Conservation (phyloP, 2,888 invertebrate genomes). For the Drosophila colorata region DNA sequence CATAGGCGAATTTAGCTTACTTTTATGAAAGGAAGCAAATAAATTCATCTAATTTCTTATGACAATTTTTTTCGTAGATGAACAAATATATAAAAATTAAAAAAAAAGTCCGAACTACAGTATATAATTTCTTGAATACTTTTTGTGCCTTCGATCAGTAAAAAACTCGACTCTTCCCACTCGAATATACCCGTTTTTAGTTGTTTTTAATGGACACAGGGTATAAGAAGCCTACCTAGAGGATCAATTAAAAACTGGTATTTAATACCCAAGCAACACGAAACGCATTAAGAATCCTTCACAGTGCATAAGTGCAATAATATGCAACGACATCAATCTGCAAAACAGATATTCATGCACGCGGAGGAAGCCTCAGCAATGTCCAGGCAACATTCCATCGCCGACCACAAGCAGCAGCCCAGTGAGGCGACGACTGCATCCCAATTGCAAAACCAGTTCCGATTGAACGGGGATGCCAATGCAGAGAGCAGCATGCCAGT, state of each 20-base stretch:
- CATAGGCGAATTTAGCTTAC: too few relatives aligned
- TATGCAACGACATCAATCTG: slow-evolving; percentile 53
- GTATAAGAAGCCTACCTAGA: slow-evolving; percentile 17
- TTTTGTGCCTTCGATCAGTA: neutral
- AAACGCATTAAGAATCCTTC: slow-evolving; percentile 62
- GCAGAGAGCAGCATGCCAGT: slow-evolving; percentile 20
- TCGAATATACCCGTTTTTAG: slow-evolving; percentile 1
- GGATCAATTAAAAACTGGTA: slow-evolving; percentile 63
- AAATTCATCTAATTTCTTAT: too few relatives aligned
- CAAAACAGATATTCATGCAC: slow-evolving; percentile 26
- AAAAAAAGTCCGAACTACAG: too few relatives aligned
- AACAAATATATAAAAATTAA: too few relatives aligned
- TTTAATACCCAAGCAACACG: slow-evolving; percentile 50
- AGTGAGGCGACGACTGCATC: slow-evolving; percentile 35
- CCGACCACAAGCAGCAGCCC: slow-evolving; percentile 46
- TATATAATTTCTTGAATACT: neutral
- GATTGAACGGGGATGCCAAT: slow-evolving; percentile 35
- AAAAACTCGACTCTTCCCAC: too few relatives aligned
- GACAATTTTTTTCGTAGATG: too few relatives aligned
- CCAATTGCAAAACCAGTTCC: slow-evolving; percentile 59
- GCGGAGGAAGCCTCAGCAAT: slow-evolving; percentile 55
- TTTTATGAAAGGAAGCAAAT: too few relatives aligned
- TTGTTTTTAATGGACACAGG: neutral
- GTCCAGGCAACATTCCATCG: slow-evolving; percentile 51
- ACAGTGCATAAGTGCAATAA: slow-evolving; percentile 44